A percentile compares a stretch with the other conserved stretches of the same genome.
Conservation (phyloP, 2,888 invertebrate genomes). For the Eumerus sabulonum region DNA sequence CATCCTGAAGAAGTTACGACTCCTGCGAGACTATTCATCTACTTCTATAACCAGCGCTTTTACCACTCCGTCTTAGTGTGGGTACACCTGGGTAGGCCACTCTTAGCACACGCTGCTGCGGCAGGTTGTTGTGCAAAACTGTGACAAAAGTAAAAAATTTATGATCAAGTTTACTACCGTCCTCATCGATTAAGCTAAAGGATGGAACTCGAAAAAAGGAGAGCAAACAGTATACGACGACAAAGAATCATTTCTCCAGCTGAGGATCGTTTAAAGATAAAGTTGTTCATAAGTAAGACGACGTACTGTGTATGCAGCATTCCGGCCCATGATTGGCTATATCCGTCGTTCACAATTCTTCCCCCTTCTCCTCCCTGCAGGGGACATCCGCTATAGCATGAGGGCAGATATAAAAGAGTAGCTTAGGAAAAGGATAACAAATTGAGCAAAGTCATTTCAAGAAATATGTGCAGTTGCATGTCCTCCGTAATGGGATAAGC, state of each 20-base stretch:
- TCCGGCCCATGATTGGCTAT: constrained; percentile 21
- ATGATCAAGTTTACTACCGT: constrained; percentile 59
- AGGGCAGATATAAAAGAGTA: not conserved
- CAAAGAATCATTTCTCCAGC: constrained; percentile 3
- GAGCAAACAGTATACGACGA: not conserved
- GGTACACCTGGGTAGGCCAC: too few species aligned
- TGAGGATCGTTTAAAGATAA: constrained; percentile 53
- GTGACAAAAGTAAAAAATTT: constrained; percentile 60
- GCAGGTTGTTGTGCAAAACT: constrained; percentile 50
- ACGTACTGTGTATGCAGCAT: not conserved
- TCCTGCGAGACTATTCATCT: constrained; percentile 24
- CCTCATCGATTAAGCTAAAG: constrained; percentile 44
- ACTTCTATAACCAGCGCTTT: not conserved
- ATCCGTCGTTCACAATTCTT: constrained; percentile 35
- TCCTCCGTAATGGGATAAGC: constrained; percentile 2
- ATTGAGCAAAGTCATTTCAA: constrained; percentile 60
- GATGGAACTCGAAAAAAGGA: constrained; percentile 36
- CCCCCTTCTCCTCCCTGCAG: not conserved
- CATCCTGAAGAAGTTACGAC: constrained; percentile 30
- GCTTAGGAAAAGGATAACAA: constrained; percentile 47
- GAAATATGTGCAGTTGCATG: constrained; percentile 28
- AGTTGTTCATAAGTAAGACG: constrained; percentile 52
- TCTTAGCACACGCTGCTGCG: not conserved
- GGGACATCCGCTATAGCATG: not conserved
- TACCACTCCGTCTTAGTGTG: not conserved